Percentiles rank a stretch among this genome's conserved stretches.
phyloP scores from a whole-genome alignment of 2,797 vertebrate species.

The Geotrypetes seraphini region DNA sequence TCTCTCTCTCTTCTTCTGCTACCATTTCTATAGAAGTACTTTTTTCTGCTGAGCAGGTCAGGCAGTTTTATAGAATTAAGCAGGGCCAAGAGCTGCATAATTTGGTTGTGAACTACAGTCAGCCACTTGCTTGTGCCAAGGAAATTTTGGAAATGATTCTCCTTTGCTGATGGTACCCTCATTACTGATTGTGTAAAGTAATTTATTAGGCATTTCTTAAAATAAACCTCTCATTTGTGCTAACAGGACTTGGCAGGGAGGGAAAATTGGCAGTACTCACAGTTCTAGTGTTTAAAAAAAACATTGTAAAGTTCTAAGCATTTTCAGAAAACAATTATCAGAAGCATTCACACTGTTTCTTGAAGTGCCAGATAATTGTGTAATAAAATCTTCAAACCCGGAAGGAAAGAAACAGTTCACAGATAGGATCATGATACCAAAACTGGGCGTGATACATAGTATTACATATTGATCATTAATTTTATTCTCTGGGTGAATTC shows the following conservation, averaged over 20 bases:
- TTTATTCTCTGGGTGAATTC: conserved; percentile 22
- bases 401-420: conserved; percentile 33
- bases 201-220: conserved; percentile 78
- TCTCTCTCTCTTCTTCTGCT: conserved; percentile 1
- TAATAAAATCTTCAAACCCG: conserved; percentile 46
- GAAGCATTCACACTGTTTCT: conserved; percentile 32
- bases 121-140: conserved; percentile 46
- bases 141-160: conserved; percentile 65
- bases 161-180: conserved; percentile 67
- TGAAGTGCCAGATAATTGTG: conserved; percentile 36
- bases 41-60: conserved; percentile 19
- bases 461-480: conserved; percentile 22
- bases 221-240: conserved; percentile 77
- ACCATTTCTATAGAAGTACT: conserved; percentile 7
- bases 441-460: conserved; percentile 27
- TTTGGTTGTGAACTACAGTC: conserved; percentile 44
- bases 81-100: conserved; percentile 30
- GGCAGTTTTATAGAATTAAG: conserved; percentile 40
- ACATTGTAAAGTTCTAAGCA: conserved; percentile 43
- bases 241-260: conserved; percentile 70
- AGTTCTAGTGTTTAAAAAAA: conserved; percentile 56
- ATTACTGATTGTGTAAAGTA: conserved; percentile 71
- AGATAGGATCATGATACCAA: conserved; percentile 32
- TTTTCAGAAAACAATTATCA: conserved; percentile 46
- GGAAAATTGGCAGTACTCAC: conserved; percentile 64